phyloP scores from a whole-genome alignment of 1,140 invertebrate species.

The Sinella curviseta region DNA sequence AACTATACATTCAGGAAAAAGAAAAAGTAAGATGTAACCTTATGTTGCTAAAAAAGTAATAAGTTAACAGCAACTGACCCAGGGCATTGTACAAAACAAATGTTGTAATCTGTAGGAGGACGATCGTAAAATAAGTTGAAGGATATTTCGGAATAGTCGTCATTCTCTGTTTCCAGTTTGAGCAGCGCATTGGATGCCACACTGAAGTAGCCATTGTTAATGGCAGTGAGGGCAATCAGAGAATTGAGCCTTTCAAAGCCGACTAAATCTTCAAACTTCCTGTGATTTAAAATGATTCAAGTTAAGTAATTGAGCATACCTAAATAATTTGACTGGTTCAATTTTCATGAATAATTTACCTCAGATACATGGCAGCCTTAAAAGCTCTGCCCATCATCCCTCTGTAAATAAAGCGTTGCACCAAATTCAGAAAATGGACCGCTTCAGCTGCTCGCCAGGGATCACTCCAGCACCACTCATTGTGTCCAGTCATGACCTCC shows the following conservation, averaged over 20 bases:
- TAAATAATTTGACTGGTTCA: neutral
- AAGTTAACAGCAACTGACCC: too few species aligned
- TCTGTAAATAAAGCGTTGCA: constrained; percentile 75
- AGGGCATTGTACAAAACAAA: neutral
- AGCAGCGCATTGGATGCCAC: constrained; percentile 3
- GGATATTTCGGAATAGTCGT: neutral
- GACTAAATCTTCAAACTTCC: constrained; percentile 80
- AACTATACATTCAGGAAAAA: constrained; percentile 64
- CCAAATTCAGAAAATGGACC: constrained; percentile 81
- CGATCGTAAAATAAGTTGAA: neutral
- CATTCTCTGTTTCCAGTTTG: neutral
- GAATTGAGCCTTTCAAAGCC: constrained; percentile 73
- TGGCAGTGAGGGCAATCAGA: constrained; percentile 71
- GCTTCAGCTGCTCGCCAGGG: constrained; percentile 86
- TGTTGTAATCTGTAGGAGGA: neutral
- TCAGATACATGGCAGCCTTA: constrained; percentile 73
- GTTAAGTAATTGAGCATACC: constrained; percentile 9
- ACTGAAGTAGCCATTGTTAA: constrained; percentile 53
- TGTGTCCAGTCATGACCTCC: neutral
- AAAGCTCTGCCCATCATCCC: constrained; percentile 64
- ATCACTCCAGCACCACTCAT: constrained; percentile 49
- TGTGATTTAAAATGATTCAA: constrained; percentile 23
- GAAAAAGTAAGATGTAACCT: neutral
- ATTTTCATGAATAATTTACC: constrained; percentile 49
- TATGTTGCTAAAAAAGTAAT: neutral